Percentiles rank a stretch among this genome's conserved stretches.
Evolutionary conservation across 2,888 invertebrate species (phyloP).

Genomic region (Diogma glabrata): DNA sequence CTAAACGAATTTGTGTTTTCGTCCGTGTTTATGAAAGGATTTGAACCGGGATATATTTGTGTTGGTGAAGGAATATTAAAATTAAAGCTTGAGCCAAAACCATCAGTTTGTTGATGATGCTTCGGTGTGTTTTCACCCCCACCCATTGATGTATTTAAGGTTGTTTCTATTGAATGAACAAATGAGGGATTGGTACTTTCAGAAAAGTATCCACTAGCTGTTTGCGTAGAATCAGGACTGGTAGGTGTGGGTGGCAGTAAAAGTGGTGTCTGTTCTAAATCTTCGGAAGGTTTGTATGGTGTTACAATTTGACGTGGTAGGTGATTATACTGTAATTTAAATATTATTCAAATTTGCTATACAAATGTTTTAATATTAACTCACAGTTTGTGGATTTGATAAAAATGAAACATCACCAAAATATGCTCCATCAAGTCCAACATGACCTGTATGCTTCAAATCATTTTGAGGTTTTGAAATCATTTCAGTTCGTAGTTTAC

Average conservation of each 20-base stretch:
- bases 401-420: constrained; percentile 82
- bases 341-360: constrained; percentile 5
- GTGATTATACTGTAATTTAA: constrained; percentile 48
- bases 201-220: constrained; percentile 36
- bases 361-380: constrained; percentile 14
- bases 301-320: constrained; percentile 81
- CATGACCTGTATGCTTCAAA: constrained; percentile 89
- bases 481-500: constrained; percentile 77
- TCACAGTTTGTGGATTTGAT: constrained; percentile 36
- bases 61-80: constrained; percentile 19
- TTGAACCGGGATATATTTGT: background rate
- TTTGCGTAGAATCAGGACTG: constrained; percentile 36
- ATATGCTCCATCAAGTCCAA: constrained; percentile 92
- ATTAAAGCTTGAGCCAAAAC: constrained; percentile 31
- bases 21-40: constrained; percentile 6
- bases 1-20: constrained; percentile 25
- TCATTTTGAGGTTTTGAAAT: constrained; percentile 96
- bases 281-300: constrained; percentile 81
- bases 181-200: constrained; percentile 36
- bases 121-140: constrained; percentile 34
- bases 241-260: constrained; percentile 42
- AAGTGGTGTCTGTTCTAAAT: constrained; percentile 57
- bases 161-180: constrained; percentile 22
- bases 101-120: constrained; percentile 22
- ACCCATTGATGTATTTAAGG: background rate